Percentiles rank a stretch among this genome's conserved stretches.
Evolutionary conservation across 1,140 invertebrate genomes (phyloP).

Genomic region (Sesamia nonagrioides): DNA sequence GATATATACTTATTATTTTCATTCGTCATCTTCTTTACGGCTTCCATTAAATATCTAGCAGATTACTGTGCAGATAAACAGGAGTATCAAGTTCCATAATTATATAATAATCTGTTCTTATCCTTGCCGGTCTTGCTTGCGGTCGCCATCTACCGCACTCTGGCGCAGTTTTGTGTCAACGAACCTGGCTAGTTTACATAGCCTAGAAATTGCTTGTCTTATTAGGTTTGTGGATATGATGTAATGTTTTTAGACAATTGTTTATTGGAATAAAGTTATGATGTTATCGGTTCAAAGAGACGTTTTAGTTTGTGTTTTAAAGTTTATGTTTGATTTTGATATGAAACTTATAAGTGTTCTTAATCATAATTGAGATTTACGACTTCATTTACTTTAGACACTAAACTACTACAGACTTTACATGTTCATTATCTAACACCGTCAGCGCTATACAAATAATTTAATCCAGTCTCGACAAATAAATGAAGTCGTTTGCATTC

Average conservation of each 20-base stretch:
- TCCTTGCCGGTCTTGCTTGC: constrained; percentile 37
- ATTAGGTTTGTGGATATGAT: constrained; percentile 50
- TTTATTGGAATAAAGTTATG: not conserved
- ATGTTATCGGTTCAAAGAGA: not conserved
- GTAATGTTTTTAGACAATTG: constrained; percentile 14
- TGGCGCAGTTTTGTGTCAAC: constrained; percentile 67
- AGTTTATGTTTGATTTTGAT: constrained; percentile 4
- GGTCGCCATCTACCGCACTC: constrained; percentile 58
- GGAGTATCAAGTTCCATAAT: constrained; percentile 27
- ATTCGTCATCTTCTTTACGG: constrained; percentile 13
- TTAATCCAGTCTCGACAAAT: no score
- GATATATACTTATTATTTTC: not conserved
- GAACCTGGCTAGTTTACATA: constrained; percentile 77
- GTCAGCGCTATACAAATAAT: no score
- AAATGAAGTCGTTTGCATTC: no score
- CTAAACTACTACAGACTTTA: no score
- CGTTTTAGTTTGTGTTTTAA: not conserved
- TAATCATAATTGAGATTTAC: no score
- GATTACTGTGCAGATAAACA: constrained; percentile 15
- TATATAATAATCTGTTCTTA: constrained; percentile 31
- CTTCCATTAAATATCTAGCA: constrained; percentile 18
- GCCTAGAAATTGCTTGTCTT: constrained; percentile 46
- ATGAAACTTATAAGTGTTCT: no score
- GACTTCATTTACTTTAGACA: no score
- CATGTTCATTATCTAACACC: no score